Base-by-base conservation (phyloP, 2,797 vertebrate genomes). In the Hylomyscus alleni region DNA sequence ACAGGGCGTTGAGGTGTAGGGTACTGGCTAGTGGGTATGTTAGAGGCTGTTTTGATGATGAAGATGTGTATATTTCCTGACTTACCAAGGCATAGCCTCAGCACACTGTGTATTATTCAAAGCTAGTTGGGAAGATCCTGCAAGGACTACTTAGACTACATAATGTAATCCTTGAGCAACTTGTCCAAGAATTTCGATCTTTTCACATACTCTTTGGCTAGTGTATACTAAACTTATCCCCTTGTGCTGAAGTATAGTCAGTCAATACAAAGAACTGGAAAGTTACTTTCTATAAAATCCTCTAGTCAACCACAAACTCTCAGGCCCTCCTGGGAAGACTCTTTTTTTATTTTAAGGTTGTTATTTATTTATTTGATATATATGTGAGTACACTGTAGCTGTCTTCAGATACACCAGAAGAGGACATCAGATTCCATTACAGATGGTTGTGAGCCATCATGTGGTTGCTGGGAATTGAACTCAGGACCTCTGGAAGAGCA, bases 241-340 rank as follows among this genome's bases (percentile, higher is more conserved):
- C 47, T 85, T 88, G 7, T 91, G 34, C 12, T 52, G 87, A 82
- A 86, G 34, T 69, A 52, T 34, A 72, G 26, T 37, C 86, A 75
- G 54, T 47, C 56, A 60, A 72, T 2, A 67, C 93, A 50, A 9
- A 80, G 67, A 89, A 91, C 69, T 84, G 72, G 62, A 88, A 69
- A 73, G 85, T n/a, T 90, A 78, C 67, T 84, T 85, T 77, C 6
- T 73, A 76, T 72, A n/a, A 89, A 93, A 91, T 91, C 10, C 20
- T 73, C 82, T 2, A 69, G 81, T 9, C 58, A 95, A 62, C 40
- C 8, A 31, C 1, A 90, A 73, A 88, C 1, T 24, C 40, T 81
- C 56, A 67, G 12, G n/a, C n/a, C 31, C 76, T 9, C 19, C 7
- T 52, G 67, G n/a, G 77, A 89, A 95, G 72, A 34, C 47, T 78